A percentile compares a stretch with the other conserved stretches of the same genome.
phyloP scores from a whole-genome alignment of 2,797 vertebrate species.

The Notamacropus eugenii region DNA sequence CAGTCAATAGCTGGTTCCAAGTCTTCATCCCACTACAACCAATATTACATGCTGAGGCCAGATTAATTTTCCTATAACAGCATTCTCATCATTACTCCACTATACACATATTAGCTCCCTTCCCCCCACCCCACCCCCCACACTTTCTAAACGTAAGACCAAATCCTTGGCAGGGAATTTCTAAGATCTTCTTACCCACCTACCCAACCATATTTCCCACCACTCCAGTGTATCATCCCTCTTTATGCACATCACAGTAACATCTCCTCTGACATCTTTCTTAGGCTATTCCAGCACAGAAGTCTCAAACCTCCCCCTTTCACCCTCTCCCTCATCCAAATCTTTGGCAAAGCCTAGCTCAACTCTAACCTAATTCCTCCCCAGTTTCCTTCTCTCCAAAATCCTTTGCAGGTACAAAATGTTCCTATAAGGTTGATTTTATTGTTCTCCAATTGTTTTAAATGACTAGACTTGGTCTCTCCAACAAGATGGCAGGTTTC shows the following conservation, averaged over 20 bases:
- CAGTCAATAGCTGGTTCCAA: not conserved
- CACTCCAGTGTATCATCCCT: not conserved
- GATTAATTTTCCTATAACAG: not conserved
- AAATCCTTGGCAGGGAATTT: not conserved
- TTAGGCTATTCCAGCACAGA: not conserved
- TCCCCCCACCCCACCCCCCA: too few relatives aligned
- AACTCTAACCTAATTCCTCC: not conserved
- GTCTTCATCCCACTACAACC: not conserved
- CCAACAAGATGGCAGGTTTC: not conserved
- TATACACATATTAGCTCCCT: too few relatives aligned
- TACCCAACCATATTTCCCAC: not conserved
- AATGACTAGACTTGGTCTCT: not conserved
- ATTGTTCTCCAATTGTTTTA: not conserved
- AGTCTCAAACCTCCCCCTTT: not conserved
- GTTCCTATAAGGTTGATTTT: not conserved
- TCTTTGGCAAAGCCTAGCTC: not conserved
- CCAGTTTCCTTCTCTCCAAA: not conserved
- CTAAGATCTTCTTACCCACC: not conserved
- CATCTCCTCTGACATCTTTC: not conserved
- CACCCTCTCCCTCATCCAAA: too few relatives aligned
- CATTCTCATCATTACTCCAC: not conserved
- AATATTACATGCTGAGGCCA: not conserved
- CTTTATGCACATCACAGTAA: not conserved
- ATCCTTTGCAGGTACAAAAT: not conserved
- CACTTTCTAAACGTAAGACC: not conserved